Evolutionary conservation across 2,113 vertebrate species (phyloP).

Genomic region (Thamnophis sirtalis): DNA sequence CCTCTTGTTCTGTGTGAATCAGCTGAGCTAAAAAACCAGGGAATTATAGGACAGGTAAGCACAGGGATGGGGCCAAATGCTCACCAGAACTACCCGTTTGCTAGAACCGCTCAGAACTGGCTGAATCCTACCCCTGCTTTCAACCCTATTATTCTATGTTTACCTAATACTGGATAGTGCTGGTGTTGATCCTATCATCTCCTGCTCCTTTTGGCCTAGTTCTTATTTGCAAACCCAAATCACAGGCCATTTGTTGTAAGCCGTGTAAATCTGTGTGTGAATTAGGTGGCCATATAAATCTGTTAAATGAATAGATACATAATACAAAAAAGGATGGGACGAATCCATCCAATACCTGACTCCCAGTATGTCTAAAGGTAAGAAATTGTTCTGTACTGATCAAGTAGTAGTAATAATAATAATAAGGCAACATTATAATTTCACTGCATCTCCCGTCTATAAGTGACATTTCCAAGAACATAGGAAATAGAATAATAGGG

Average conservation of each 20-base stretch:
- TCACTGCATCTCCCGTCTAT: background rate
- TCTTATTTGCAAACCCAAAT: background rate
- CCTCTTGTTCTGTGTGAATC: too few species aligned
- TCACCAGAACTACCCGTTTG: too few species aligned
- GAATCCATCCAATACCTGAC: background rate
- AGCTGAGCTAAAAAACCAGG: too few species aligned
- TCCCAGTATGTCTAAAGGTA: background rate
- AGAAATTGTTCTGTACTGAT: background rate
- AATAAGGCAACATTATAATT: background rate
- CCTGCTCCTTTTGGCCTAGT: background rate
- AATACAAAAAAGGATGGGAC: background rate
- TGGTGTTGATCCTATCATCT: background rate
- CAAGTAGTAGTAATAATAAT: background rate
- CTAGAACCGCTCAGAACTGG: too few species aligned
- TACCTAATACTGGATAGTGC: background rate
- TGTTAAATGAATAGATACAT: background rate
- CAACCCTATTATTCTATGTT: too few species aligned
- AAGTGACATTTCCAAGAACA: conserved; percentile 5
- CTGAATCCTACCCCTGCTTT: too few species aligned
- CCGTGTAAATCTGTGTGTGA: too few species aligned
- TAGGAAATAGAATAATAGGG: background rate
- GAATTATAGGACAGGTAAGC: too few species aligned
- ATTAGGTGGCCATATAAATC: too few species aligned
- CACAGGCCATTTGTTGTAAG: background rate
- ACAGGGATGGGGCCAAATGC: too few species aligned